Evolutionary conservation across 1,140 invertebrate genomes (phyloP), one percentile per base, ranked within the genome.

Genomic region (Drosophila kanapiae): DNA sequence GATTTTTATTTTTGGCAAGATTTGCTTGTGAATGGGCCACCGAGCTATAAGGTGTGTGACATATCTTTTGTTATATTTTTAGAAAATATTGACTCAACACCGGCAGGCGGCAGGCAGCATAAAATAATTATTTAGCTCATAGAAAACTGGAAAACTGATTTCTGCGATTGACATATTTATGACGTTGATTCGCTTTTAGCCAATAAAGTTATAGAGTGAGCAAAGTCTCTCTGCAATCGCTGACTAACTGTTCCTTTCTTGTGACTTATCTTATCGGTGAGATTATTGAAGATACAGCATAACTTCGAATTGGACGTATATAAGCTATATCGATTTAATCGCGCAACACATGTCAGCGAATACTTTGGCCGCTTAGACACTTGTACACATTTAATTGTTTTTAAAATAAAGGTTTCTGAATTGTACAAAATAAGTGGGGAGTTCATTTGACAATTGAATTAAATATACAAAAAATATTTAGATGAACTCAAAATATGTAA

Each of bases 201-300:
- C n/a, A 5, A 62, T 33, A 27, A 63, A 59, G 8, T 53, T 9
- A 27, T 14, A 13, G 27, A 23, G 23, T 64, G 65, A 11, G 42
- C 49, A 49, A 70, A 70, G 65, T 70, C 42, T 70, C 42, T 13
- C n/a, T 10, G 29, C 56, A 6, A 38, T 33, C n/a, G 68, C n/a
- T 48, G 40, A 35, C 27, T 47, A 37, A 67, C 11, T n/a, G 2
- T 11, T 68, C 3, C 14, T 37, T 48, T 33, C 29, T 38, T 29
- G 29, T 13, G 5, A 49, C 62, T 27, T 72, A 72, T 72, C 70
- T 72, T 72, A 72, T 72, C 69, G 13, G 37, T 6, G 7, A 59
- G 69, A 72, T 72, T 72, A 72, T 45, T 7, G 42, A 49, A 60
- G 67, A 72, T 72, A 72, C 31, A 72, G 69, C 69, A 72, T 72